Percentiles rank a stretch among this genome's conserved stretches.
Evolutionary conservation across 2,113 vertebrate species (phyloP).

Genomic region (Anarhynchus alexandrinus): DNA sequence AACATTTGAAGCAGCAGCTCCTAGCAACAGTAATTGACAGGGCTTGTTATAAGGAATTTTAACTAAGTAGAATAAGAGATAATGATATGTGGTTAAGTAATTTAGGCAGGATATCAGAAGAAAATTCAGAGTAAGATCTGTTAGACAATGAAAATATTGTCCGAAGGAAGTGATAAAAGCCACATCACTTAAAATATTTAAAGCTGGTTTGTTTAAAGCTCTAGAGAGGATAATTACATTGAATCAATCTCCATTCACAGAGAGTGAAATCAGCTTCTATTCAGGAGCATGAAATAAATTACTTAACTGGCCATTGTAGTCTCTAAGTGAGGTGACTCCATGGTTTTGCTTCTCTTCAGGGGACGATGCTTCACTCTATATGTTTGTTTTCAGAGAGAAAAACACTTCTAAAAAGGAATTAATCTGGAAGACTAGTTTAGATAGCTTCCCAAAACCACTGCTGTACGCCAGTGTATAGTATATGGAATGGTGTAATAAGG

Average conservation of each 20-base stretch:
- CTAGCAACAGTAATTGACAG: constrained; percentile 6
- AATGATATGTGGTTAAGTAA: constrained; percentile 39
- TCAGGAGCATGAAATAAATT: background rate
- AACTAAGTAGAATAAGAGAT: constrained; percentile 29
- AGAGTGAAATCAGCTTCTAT: background rate
- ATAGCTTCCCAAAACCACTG: background rate
- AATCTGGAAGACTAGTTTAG: background rate
- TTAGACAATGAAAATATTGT: constrained; percentile 56
- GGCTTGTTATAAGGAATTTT: constrained; percentile 24
- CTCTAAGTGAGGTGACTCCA: background rate
- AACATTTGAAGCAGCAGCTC: constrained; percentile 26
- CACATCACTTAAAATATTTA: constrained; percentile 40
- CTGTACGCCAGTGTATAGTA: background rate
- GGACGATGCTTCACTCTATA: background rate
- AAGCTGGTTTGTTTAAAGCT: constrained; percentile 28
- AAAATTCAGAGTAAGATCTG: constrained; percentile 29
- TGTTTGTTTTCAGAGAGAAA: background rate
- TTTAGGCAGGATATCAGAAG: constrained; percentile 30
- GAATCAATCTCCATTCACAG: background rate
- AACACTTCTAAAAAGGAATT: background rate
- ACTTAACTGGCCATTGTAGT: background rate
- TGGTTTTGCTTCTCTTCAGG: background rate
- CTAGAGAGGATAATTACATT: constrained; percentile 21
- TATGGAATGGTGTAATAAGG: background rate
- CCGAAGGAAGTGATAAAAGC: constrained; percentile 51